Conservation (phyloP, 2,113 vertebrate genomes). For the Pomatorhinus ruficollis region DNA sequence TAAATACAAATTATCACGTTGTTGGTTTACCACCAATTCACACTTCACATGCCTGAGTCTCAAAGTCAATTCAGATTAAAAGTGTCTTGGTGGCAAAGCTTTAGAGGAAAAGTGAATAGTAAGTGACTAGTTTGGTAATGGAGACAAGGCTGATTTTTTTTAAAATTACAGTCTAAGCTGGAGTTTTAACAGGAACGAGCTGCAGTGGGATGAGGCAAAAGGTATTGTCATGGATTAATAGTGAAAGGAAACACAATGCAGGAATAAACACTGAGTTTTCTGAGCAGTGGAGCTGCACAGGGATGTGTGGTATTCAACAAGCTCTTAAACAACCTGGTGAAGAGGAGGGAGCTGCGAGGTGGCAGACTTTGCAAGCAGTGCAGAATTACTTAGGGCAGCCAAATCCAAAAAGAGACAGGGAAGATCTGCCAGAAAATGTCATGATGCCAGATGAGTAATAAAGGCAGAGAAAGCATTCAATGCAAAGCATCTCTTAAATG, state of each 20-base stretch:
- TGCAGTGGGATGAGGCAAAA: neutral
- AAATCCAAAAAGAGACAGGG: neutral
- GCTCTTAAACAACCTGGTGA: neutral
- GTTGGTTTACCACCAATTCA: neutral
- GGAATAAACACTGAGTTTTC: neutral
- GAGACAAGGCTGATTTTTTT: neutral
- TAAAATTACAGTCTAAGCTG: neutral
- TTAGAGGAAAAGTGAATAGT: neutral
- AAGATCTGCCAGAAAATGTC: constrained; percentile 24
- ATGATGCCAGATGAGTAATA: neutral
- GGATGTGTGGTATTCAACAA: neutral
- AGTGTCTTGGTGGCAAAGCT: neutral
- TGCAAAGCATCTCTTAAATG: neutral
- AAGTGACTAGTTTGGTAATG: neutral
- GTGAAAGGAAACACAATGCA: neutral
- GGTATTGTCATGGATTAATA: neutral
- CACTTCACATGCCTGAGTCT: neutral
- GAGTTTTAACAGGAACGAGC: neutral
- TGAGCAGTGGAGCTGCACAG: neutral
- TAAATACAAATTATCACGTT: neutral
- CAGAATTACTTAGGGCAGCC: constrained; percentile 9
- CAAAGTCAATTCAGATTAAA: neutral
- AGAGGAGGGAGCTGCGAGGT: constrained; percentile 43
- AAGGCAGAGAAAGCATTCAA: neutral
- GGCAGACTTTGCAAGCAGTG: constrained; percentile 43